Evolutionary conservation across 2,888 invertebrate species (phyloP), one percentile per base, ranked within the genome.

Genomic region (Glyphotaelius pellucidus): DNA sequence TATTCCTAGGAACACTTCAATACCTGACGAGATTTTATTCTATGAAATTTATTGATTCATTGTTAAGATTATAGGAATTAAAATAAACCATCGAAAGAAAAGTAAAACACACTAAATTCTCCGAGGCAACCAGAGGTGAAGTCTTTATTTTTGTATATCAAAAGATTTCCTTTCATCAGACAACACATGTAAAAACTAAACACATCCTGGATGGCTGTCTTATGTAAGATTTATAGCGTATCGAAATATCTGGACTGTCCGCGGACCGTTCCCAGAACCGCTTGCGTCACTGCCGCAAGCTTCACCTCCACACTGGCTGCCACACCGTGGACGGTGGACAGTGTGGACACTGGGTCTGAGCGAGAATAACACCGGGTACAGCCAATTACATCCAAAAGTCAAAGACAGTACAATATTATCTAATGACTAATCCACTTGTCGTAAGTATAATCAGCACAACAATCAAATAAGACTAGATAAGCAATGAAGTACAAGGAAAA

Each of bases 171-270:
- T 89, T 89, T 89, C 79, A 89, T 89, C 88, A 89, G 88, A 89
- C 88, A 89, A 89, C 88, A 89, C 88, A 67, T 67, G 88, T 88
- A 79, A 88, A 88, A 88, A 88, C 79, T 88, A 88, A 88, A 88
- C 88, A 88, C 88, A 79, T 89, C 88, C 88, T 32, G 88, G 88
- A 89, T 89, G 88, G 88, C 35, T 89, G 88, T 89, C 88, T 89
- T 89, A 89, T 79, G 88, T 80, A 89, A 89, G 88, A 80, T 89
- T 89, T 89, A 89, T 89, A 79, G 88, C 88, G 88, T 79, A 89
- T 89, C 88, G 88, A 89, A 89, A 89, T 89, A 89, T 89, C 88
- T 89, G 88, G 88, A 67, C 88, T 67, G 88, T n/a, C 88, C 79
- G 88, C 88, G 79, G 47, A 84, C 83, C 35, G 79, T 88, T 88